Evolutionary conservation across 2,888 invertebrate genomes (phyloP), one percentile per base, ranked within the genome.

Genomic region (Philereme transversata): DNA sequence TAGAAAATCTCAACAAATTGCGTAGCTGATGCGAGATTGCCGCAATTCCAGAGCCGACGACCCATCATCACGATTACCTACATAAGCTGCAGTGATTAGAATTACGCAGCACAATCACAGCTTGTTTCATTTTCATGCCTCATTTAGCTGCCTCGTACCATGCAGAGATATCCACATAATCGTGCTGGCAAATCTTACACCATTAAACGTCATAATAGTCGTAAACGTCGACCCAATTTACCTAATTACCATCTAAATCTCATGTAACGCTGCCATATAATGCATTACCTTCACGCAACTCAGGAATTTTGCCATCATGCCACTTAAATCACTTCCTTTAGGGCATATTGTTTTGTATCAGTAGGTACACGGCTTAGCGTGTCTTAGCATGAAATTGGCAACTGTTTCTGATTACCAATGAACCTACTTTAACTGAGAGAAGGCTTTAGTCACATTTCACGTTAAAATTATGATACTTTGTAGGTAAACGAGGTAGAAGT

Each of bases 401-500:
- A 22, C 22, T 22, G 22, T 22, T 3, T 22, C 22, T 22, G 22
- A 22, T 22, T 22, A 22, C 22, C 22, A 22, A 22, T 22, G 22
- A 22, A 22, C 22, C 22, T 22, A 22, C 22, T 22, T 22, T 22
- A 22, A 22, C 22, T 38, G 38, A 7, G 3, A 38, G 6, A 8
- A 6, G 7, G 38, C 38, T 38, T 38, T 38, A 8, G 38, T 45
- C 11, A 9, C 36, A 46, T 43, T 8, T 10, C n/a, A 57, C 4
- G 10, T 22, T 51, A 5, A 43, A 33, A 9, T 8, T 41, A 38
- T 10, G 35, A 33, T 6, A 4, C 22, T 67, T 85, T 78, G 6
- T 76, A 95, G 95, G 95, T 77, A 95, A 96, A 85, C 94, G 96
- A 77, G 96, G 96, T 5, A 93, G 95, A 75, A 96, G 95, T 77